Conservation (phyloP, 2,797 vertebrate species). For the Trachurus trachurus region DNA sequence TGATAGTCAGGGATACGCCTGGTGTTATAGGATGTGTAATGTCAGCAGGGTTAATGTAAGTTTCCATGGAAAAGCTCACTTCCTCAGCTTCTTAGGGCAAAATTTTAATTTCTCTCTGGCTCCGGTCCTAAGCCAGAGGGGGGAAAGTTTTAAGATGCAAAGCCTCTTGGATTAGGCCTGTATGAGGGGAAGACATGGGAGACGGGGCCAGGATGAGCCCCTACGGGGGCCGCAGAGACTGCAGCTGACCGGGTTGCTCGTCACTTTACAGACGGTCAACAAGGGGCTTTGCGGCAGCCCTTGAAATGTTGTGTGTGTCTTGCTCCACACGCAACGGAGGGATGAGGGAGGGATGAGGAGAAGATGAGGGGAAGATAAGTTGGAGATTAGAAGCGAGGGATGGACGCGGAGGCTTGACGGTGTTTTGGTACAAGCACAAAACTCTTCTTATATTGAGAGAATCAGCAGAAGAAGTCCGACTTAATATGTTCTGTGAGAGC, state of each 20-base stretch:
- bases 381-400: constrained; percentile 63
- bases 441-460: constrained; percentile 17
- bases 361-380: constrained; percentile 63
- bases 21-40: constrained; percentile 49
- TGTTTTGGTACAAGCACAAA: constrained; percentile 39
- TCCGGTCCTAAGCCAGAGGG: constrained; percentile 53
- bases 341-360: constrained; percentile 63
- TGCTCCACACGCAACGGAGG: constrained; percentile 54
- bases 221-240: constrained; percentile 32
- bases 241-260: constrained; percentile 41
- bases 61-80: constrained; percentile 59
- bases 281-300: constrained; percentile 56
- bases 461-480: constrained; percentile 15
- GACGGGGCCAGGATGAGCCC: constrained; percentile 66
- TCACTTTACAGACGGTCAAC: constrained; percentile 53
- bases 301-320: constrained; percentile 43
- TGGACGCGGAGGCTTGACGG: constrained; percentile 39
- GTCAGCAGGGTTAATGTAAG: constrained; percentile 52
- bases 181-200: constrained; percentile 66
- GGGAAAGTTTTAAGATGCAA: constrained; percentile 77
- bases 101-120: constrained; percentile 75
- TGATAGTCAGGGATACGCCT: background rate
- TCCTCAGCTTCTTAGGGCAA: constrained; percentile 64
- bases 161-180: constrained; percentile 79
- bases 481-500: constrained; percentile 5